A percentile compares a stretch with the other conserved stretches of the same genome.
phyloP scores from a whole-genome alignment of 2,797 vertebrate genomes.

The Poecilia picta region DNA sequence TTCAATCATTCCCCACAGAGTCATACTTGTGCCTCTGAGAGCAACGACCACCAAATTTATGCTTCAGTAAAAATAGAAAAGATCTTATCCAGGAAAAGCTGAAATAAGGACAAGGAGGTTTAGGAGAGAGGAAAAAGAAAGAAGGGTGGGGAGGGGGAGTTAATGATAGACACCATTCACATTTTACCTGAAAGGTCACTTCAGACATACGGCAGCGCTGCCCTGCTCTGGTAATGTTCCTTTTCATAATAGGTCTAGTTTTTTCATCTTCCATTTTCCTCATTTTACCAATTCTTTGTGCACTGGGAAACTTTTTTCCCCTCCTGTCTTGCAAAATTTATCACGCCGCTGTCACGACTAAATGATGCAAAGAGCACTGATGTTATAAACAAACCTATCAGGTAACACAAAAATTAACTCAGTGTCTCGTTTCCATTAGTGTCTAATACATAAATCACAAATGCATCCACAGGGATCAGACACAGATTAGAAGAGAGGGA shows the following conservation, averaged over 20 bases:
- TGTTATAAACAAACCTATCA: conserved; percentile 54
- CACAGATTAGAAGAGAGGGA: not conserved
- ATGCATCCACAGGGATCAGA: not conserved
- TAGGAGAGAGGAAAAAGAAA: conserved; percentile 2
- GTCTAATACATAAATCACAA: not conserved
- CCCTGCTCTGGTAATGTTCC: conserved; percentile 76
- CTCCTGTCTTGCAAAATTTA: conserved; percentile 54
- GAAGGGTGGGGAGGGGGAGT: conserved; percentile 24
- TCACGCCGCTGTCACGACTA: conserved; percentile 41
- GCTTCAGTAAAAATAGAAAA: conserved; percentile 67
- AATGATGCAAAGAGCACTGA: conserved; percentile 40
- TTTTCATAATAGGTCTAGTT: conserved; percentile 69
- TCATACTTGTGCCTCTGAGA: conserved; percentile 62
- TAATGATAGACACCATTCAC: conserved; percentile 78
- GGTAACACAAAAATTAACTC: conserved; percentile 24
- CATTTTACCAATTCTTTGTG: conserved; percentile 54
- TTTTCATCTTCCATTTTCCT: conserved; percentile 65
- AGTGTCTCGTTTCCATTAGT: not conserved
- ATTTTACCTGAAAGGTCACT: conserved; percentile 86
- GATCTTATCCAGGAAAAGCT: conserved; percentile 31
- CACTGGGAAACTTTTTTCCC: conserved; percentile 32
- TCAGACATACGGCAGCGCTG: conserved; percentile 75
- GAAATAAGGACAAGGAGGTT: conserved; percentile 21
- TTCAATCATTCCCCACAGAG: conserved; percentile 72
- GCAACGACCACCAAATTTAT: conserved; percentile 62